Evolutionary conservation across 2,888 invertebrate genomes (phyloP), one percentile per base, ranked within the genome.

Genomic region (Acanthosoma haemorrhoidale): DNA sequence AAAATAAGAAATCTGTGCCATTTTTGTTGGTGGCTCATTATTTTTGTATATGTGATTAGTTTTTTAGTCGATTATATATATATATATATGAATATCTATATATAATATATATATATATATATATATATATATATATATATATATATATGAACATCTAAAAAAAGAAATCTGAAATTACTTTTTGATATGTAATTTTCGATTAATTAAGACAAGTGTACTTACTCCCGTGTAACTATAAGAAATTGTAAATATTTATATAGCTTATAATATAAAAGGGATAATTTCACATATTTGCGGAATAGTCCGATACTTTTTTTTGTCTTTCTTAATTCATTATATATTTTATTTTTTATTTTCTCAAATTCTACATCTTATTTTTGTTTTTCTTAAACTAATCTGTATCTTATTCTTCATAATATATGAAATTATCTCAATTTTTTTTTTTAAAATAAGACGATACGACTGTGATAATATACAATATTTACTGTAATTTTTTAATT

Each of bases 11-110:
- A 67, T 43, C 34, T 34, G 67, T 67, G 67, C 67, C 67, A 67
- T 67, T 67, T 67, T 43, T 67, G n/a, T 8, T 32, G 57, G 67
- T 67, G 67, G 67, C 67, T 67, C 51, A 57, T 67, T 67, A 43
- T 67, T 67, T 51, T 51, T 51, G 51, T 51, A 51, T 51, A 51
- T n/a, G n/a, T n/a, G n/a, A n/a, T n/a, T n/a, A n/a, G n/a, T n/a
- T n/a, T n/a, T n/a, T n/a, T n/a, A n/a, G n/a, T n/a, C n/a, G n/a
- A n/a, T n/a, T n/a, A n/a, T n/a, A n/a, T n/a, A n/a, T n/a, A n/a
- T n/a, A n/a, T n/a, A n/a, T n/a, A n/a, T n/a, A n/a, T n/a, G n/a
- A n/a, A n/a, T n/a, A n/a, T n/a, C n/a, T n/a, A n/a, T n/a, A n/a
- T n/a, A n/a, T n/a, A n/a, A n/a, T n/a, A n/a, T n/a, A n/a, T n/a